Conservation (phyloP, 35 echinoderm and acorn worm species). For the Apostichopus parvimensis region DNA sequence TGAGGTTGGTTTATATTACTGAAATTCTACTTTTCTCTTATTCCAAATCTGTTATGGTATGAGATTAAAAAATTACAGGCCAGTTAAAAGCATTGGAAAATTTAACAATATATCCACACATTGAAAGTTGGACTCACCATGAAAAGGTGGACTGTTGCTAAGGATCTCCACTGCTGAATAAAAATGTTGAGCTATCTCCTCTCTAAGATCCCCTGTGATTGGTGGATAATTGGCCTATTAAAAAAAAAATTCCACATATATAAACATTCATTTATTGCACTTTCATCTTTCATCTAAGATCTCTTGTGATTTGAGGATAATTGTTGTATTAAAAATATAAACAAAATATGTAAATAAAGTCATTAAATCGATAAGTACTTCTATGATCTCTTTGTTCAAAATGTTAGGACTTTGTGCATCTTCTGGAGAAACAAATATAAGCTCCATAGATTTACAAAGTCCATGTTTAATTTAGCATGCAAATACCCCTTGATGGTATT, state of each 20-base stretch:
- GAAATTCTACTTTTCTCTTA: not conserved
- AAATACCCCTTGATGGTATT: not conserved
- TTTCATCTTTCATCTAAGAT: no score
- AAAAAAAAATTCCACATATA: not conserved
- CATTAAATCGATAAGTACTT: no score
- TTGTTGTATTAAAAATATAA: no score
- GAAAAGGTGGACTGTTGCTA: slow-evolving; percentile 42
- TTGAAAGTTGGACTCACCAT: not conserved
- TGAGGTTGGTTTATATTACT: no score
- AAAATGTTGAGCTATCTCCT: slow-evolving; percentile 65
- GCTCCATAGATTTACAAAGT: not conserved
- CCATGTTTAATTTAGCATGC: not conserved
- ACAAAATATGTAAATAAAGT: no score
- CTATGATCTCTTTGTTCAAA: no score
- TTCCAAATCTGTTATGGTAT: not conserved
- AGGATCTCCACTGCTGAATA: slow-evolving; percentile 68
- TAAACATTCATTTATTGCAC: not conserved
- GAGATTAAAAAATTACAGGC: no score
- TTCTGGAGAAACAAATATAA: no score
- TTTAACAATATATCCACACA: no score
- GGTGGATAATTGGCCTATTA: not conserved
- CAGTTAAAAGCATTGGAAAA: no score
- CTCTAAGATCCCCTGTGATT: slow-evolving; percentile 45
- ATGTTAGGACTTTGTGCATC: no score
- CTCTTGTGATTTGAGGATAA: no score